phyloP scores from a whole-genome alignment of 2,113 vertebrate genomes.

The Oryzias woworae region DNA sequence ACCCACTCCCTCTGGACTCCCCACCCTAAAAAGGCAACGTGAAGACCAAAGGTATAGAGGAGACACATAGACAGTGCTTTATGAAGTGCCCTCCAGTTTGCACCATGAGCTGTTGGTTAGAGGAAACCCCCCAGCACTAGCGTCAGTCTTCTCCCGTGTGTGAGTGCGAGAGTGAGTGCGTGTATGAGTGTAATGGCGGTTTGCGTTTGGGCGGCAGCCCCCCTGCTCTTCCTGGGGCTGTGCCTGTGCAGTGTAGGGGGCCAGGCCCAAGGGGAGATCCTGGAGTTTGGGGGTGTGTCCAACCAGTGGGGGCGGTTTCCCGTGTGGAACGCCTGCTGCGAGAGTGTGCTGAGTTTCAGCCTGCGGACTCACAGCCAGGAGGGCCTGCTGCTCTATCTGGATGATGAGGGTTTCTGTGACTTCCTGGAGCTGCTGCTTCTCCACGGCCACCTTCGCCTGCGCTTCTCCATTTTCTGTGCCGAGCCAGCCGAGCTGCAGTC shows the following conservation, averaged over 20 bases:
- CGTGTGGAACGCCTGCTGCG: slow-evolving; percentile 98
- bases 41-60: slow-evolving; percentile 33
- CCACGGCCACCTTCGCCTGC: slow-evolving; percentile 90
- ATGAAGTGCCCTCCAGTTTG: slow-evolving; percentile 49
- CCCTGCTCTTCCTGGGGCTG: slow-evolving; percentile 73
- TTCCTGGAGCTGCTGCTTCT: slow-evolving; percentile 96
- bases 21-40: slow-evolving; percentile 12
- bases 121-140: slow-evolving; percentile 65
- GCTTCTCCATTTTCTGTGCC: slow-evolving; percentile 97
- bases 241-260: slow-evolving; percentile 75
- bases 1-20: slow-evolving; percentile 29
- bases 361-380: slow-evolving; percentile 97
- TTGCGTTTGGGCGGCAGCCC: slow-evolving; percentile 74
- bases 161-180: slow-evolving; percentile 55
- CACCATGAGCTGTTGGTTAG: slow-evolving; percentile 68
- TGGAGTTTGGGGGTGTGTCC: slow-evolving; percentile 94
- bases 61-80: slow-evolving; percentile 32
- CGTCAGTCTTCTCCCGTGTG: slow-evolving; percentile 53
- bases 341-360: slow-evolving; percentile 98
- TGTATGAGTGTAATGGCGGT: slow-evolving; percentile 75
- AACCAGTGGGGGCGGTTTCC: slow-evolving; percentile 98
- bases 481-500: slow-evolving; percentile 91
- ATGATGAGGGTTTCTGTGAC: slow-evolving; percentile 98
- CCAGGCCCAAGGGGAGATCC: slow-evolving; percentile 72
- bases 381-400: slow-evolving; percentile 95